A percentile compares a stretch with the other conserved stretches of the same genome.
Conservation (phyloP, 2,113 vertebrate genomes). For the Bos indicus region DNA sequence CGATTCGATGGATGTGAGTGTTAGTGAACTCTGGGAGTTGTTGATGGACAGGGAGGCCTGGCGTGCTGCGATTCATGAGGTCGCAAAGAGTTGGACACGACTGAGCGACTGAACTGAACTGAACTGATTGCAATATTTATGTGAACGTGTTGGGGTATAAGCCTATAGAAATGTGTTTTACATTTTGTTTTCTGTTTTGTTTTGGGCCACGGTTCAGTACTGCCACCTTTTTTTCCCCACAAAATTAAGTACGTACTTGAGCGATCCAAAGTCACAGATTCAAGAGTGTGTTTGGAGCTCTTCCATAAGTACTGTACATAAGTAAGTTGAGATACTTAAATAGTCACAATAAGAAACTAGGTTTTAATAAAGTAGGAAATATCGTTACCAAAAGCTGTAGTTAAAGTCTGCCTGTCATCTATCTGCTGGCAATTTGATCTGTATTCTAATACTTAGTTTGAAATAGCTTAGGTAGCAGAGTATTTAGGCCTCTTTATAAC, state of each 20-base stretch:
- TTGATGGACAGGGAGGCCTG: too few species aligned
- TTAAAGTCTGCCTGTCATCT: not conserved
- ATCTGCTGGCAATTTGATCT: not conserved
- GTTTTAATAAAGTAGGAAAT: not conserved
- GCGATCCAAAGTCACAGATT: not conserved
- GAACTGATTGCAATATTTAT: not conserved
- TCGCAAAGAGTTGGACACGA: too few species aligned
- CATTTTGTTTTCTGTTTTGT: not conserved
- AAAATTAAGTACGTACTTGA: not conserved
- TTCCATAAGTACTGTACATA: not conserved
- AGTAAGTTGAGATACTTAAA: not conserved
- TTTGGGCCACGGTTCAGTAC: not conserved
- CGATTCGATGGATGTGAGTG: too few species aligned
- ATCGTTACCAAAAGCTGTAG: not conserved
- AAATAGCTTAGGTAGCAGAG: not conserved
- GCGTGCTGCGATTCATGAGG: too few species aligned
- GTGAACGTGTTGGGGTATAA: not conserved
- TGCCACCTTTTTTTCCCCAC: not conserved
- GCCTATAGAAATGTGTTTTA: not conserved
- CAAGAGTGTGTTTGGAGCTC: not conserved
- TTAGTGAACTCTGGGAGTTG: too few species aligned
- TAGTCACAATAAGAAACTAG: not conserved
- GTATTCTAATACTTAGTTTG: not conserved
- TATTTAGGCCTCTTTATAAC: not conserved
- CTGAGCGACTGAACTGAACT: too few species aligned